Conservation (phyloP, 30 jellyfish, hydroid and myxozoan genomes). For the Turritopsis rubra region DNA sequence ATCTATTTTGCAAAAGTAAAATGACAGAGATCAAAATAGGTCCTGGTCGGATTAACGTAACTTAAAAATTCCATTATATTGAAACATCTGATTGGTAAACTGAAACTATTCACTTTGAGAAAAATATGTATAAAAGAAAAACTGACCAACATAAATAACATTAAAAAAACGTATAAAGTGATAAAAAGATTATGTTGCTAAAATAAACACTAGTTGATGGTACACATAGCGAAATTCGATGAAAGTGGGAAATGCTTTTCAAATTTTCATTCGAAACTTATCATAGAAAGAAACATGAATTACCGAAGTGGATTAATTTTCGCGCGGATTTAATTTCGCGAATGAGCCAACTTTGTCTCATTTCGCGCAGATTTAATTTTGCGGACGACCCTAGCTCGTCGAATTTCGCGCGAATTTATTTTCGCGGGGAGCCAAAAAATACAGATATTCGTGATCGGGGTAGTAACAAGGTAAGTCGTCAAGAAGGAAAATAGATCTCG, state of each 20-base stretch:
- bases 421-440: too few relatives aligned
- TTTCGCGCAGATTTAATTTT: too few relatives aligned
- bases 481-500: too few relatives aligned
- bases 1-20: neutral
- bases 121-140: neutral
- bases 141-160: neutral
- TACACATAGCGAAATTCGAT: neutral
- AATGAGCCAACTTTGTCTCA: too few relatives aligned
- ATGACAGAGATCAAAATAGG: neutral
- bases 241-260: neutral
- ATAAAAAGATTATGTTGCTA: neutral
- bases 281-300: neutral
- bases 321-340: too few relatives aligned
- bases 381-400: too few relatives aligned
- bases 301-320: too few relatives aligned
- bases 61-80: neutral
- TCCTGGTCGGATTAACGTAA: neutral
- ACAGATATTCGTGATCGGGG: too few relatives aligned
- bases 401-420: too few relatives aligned
- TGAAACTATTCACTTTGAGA: neutral
- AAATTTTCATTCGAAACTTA: neutral
- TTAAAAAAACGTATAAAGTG: neutral
- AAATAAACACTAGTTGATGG: neutral
- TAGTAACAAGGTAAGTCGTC: too few relatives aligned
- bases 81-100: too few relatives aligned